Conservation (phyloP, 2,797 vertebrate genomes). For the Anas acuta region DNA sequence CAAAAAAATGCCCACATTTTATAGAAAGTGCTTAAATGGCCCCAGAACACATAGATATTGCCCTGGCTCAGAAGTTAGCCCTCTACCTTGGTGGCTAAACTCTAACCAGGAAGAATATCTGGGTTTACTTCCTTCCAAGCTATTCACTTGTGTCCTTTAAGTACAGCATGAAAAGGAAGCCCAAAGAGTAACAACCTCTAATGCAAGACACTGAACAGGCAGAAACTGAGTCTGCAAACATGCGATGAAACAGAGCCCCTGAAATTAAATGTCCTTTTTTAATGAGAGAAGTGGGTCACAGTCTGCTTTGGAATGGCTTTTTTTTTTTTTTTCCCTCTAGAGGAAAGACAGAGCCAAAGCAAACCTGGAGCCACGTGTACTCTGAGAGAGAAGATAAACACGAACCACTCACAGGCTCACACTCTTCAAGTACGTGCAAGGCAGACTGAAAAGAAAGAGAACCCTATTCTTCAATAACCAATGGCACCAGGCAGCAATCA, state of each 20-base stretch:
- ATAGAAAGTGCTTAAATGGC: background rate
- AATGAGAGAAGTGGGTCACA: background rate
- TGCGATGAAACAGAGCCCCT: background rate
- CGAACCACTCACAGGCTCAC: rapidly evolving
- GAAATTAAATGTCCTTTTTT: background rate
- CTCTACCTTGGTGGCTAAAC: background rate
- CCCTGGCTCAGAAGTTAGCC: background rate
- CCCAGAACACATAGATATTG: background rate
- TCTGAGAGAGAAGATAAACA: background rate
- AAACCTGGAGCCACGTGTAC: background rate
- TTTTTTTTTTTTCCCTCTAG: background rate
- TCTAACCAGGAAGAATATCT: background rate
- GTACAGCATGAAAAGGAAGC: background rate
- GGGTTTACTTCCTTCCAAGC: background rate
- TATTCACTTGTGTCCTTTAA: background rate
- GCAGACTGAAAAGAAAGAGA: background rate
- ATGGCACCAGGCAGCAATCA: background rate
- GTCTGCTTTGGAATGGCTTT: background rate
- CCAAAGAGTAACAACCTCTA: background rate
- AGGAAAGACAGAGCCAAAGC: background rate
- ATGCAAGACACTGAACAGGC: background rate
- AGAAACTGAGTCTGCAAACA: background rate
- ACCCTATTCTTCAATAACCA: background rate
- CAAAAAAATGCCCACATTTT: background rate
- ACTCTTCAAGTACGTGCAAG: background rate